Conservation (phyloP, 1,140 invertebrate genomes). For the Listronotus oregonensis region DNA sequence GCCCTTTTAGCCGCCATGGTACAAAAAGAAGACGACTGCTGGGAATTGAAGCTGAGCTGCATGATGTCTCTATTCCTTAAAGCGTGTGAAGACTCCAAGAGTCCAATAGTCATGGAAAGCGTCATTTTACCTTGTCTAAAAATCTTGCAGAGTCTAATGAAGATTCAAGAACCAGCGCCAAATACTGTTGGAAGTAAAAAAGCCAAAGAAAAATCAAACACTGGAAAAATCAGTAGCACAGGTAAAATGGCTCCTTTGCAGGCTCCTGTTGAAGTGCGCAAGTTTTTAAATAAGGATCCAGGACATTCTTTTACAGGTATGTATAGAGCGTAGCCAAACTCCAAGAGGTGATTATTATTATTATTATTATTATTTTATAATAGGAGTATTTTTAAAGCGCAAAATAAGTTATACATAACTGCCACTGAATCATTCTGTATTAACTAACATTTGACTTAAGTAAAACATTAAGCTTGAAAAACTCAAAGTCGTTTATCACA, state of each 20-base stretch:
- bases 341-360: too few species aligned
- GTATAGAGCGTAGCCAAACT: too few species aligned
- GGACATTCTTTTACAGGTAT: slow-evolving; percentile 67
- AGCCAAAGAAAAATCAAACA: slow-evolving; percentile 60
- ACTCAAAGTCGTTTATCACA: too few species aligned
- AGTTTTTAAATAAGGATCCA: slow-evolving; percentile 77
- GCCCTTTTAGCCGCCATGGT: slow-evolving; percentile 84
- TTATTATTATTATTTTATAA: too few species aligned
- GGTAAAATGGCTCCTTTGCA: slow-evolving; percentile 13
- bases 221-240: slow-evolving; percentile 45
- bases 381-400: too few species aligned
- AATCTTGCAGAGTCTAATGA: slow-evolving; percentile 80
- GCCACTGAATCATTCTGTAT: too few species aligned
- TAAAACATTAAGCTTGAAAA: too few species aligned
- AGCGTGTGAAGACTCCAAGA: slow-evolving; percentile 71
- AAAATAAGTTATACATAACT: too few species aligned
- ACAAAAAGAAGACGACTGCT: slow-evolving; percentile 91
- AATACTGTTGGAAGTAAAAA: slow-evolving; percentile 59
- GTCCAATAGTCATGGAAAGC: slow-evolving; percentile 76
- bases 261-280: slow-evolving; percentile 75
- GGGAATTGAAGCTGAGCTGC: slow-evolving; percentile 90
- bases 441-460: too few species aligned
- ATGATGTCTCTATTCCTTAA: slow-evolving; percentile 85
- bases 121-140: slow-evolving; percentile 82
- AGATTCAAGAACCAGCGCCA: slow-evolving; percentile 62